These are phyloP conservation scores for Stratiolaelaps scimitus DNA, from an alignment of 1,140 invertebrate genomes.

Conservation along the genomic window DNA sequence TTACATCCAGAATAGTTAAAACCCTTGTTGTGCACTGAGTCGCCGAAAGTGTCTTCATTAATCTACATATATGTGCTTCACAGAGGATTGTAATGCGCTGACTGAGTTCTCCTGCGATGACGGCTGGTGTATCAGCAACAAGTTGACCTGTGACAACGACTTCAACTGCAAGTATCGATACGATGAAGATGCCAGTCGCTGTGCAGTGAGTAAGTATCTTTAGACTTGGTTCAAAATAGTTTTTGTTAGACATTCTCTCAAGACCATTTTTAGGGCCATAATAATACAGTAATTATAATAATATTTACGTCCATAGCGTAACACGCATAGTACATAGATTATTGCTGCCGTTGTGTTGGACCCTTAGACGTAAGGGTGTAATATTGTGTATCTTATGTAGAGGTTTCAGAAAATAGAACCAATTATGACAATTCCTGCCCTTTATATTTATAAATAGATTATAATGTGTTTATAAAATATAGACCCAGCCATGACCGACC, in stretches of 20 bases:
- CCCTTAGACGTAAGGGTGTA: too few relatives aligned
- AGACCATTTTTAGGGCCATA: constrained; percentile 5
- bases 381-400: neutral
- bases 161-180: constrained; percentile 67
- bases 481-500: too few relatives aligned
- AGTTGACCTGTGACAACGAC: constrained; percentile 57
- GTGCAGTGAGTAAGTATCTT: constrained; percentile 33
- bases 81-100: constrained; percentile 36
- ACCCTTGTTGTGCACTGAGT: neutral
- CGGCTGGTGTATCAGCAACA: constrained; percentile 52
- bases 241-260: constrained; percentile 1
- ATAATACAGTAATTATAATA: neutral
- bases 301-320: too few relatives aligned
- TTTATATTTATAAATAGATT: too few relatives aligned
- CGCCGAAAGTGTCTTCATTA: neutral
- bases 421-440: too few relatives aligned
- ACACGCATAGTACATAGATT: too few relatives aligned
- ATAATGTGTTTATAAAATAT: too few relatives aligned
- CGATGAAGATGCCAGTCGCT: constrained; percentile 56
- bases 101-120: constrained; percentile 40
- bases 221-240: constrained; percentile 7
- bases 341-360: too few relatives aligned
- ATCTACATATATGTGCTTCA: constrained; percentile 27
- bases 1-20: too few relatives aligned
- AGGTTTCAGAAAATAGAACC: neutral